Percentiles rank a stretch among this genome's conserved stretches.
phyloP scores from a whole-genome alignment of 2,113 vertebrate species.

The Litocranius walleri region DNA sequence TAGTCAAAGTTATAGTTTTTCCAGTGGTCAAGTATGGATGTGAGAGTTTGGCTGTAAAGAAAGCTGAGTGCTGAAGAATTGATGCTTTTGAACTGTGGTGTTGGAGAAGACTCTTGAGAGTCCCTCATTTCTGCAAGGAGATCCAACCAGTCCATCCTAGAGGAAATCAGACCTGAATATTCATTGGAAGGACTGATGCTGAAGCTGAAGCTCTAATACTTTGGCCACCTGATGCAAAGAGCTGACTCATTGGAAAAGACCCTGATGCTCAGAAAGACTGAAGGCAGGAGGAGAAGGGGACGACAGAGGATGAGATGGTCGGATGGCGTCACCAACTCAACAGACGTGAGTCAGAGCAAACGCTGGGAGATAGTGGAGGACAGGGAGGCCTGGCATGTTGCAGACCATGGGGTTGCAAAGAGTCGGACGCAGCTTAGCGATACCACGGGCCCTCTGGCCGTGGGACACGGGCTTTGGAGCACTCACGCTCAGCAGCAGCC shows the following conservation, averaged over 20 bases:
- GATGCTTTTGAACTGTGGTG: not conserved
- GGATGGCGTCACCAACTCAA: not conserved
- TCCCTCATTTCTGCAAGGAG: not conserved
- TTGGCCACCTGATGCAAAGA: not conserved
- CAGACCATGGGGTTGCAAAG: fast-evolving
- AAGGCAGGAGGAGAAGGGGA: not conserved
- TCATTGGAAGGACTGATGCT: not conserved
- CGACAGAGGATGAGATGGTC: not conserved
- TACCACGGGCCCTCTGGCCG: fast-evolving
- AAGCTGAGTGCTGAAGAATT: not conserved
- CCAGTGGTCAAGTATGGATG: not conserved
- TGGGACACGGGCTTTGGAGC: not conserved
- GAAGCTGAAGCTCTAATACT: not conserved
- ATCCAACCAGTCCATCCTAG: not conserved
- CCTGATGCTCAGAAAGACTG: not conserved
- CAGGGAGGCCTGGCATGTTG: not conserved
- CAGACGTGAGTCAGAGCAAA: not conserved
- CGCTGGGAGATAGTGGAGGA: not conserved
- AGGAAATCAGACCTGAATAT: not conserved
- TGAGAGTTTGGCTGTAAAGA: not conserved
- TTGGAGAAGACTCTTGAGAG: not conserved
- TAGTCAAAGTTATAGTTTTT: not conserved
- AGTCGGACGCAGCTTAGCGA: fast-evolving
- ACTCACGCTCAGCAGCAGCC: fast-evolving
- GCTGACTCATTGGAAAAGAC: not conserved